Base-by-base conservation (phyloP, 2,113 vertebrate genomes). In the Trematomus loennbergii region DNA sequence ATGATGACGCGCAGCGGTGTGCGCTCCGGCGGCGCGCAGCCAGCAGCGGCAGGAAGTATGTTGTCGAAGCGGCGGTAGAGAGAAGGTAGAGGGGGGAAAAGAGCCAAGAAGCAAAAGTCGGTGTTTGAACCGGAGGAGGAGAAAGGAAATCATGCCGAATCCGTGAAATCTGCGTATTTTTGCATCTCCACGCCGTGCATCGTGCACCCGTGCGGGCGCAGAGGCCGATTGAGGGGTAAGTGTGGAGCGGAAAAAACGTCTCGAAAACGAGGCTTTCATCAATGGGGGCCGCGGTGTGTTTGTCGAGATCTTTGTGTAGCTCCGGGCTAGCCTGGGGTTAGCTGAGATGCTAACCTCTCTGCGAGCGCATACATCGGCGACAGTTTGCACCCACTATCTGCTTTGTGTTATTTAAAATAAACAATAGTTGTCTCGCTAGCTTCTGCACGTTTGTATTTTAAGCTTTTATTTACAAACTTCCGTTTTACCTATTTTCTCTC, bases 241-340 rank as follows among this genome's bases (percentile, higher is more conserved):
- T 94, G 49, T 8, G 33, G 17, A 16, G 75, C 80, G 49, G 13
- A n/a, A 72, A 67, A 77, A 62, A 64, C 66, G 79, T 62, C 46
- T 18, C 12, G 63, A 77, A 92, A 83, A 74, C 29, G 77, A 64
- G 83, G 61, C 12, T 81, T 89, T 85, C 81, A 50, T 89, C 61
- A 72, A 83, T 46, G 87, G 90, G 72, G 86, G 90, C 91, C 91
- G 88, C 36, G 36, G 36, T 40, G 7, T 40, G 36, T 40, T 40
- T 40, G 36, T 40, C 79, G 83, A 84, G 91, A 95, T 93, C 94
- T 95, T 95, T 95, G 94, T 95, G 94, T 95, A 87, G 93, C 89
- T 94, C 64, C 75, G 81, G 91, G 91, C 85, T 93, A 92, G 86
- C 89, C 62, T 13, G 55, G 72, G 60, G 80, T 54, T 90, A 92